Evolutionary conservation across 2,888 invertebrate genomes (phyloP).

Genomic region (Salticus scenicus): DNA sequence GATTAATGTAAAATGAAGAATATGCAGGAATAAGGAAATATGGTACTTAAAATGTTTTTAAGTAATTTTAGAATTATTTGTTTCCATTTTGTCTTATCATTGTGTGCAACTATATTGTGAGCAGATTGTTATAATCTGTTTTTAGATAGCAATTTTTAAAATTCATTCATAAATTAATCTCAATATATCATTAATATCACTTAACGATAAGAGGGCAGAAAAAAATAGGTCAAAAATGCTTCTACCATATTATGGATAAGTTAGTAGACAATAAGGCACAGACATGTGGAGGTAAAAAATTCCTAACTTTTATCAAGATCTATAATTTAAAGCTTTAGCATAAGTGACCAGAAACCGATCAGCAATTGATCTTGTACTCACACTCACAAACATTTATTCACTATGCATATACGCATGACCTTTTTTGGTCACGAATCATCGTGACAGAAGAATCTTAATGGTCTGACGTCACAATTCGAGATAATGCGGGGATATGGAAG

Average conservation of each 20-base stretch:
- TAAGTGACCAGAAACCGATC: constrained; percentile 38
- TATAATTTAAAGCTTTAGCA: constrained; percentile 34
- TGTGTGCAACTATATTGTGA: too few species aligned
- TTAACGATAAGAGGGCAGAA: constrained; percentile 26
- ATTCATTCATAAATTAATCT: too few species aligned
- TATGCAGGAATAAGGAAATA: too few species aligned
- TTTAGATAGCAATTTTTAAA: too few species aligned
- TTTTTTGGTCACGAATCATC: constrained; percentile 44
- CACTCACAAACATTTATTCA: constrained; percentile 34
- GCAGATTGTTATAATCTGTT: too few species aligned
- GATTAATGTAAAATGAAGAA: too few species aligned
- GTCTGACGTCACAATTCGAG: constrained; percentile 55
- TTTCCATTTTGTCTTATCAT: too few species aligned
- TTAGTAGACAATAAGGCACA: constrained; percentile 31
- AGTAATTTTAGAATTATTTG: too few species aligned
- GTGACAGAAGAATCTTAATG: constrained; percentile 60
- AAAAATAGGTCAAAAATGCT: constrained; percentile 34
- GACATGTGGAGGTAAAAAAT: not conserved
- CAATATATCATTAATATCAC: too few species aligned
- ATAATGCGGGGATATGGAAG: constrained; percentile 37
- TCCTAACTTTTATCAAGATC: constrained; percentile 31
- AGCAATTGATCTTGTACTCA: constrained; percentile 47
- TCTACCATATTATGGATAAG: constrained; percentile 38
- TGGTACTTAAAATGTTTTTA: too few species aligned
- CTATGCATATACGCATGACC: constrained; percentile 40